phyloP scores from a whole-genome alignment of 2,113 vertebrate species.

The Bagarius yarrelli region DNA sequence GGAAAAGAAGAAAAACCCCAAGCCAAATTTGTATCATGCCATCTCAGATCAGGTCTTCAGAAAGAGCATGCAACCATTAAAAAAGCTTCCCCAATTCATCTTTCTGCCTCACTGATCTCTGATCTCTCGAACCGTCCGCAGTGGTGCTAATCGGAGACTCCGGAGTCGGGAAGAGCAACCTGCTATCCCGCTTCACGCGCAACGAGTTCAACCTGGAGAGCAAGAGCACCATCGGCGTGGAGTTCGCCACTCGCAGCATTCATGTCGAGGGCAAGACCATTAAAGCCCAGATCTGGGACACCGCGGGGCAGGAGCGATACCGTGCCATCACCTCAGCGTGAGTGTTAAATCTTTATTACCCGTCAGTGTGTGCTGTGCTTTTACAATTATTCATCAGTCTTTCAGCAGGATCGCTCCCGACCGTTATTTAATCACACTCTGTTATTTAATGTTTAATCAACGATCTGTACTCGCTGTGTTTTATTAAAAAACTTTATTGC shows the following conservation, averaged over 20 bases:
- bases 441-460: not conserved
- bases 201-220: constrained; percentile 86
- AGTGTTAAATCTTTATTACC: constrained; percentile 56
- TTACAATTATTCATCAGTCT: not conserved
- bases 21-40: constrained; percentile 33
- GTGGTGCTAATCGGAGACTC: constrained; percentile 87
- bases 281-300: constrained; percentile 89
- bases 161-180: constrained; percentile 84
- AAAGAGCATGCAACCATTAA: not conserved
- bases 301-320: constrained; percentile 83
- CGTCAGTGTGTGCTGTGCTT: not conserved
- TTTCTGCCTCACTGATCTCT: not conserved
- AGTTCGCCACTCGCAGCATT: constrained; percentile 84
- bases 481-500: not conserved
- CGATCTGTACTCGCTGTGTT: too few species aligned
- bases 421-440: not conserved
- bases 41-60: not conserved
- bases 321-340: constrained; percentile 84
- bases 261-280: constrained; percentile 80
- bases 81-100: not conserved
- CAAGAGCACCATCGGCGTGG: constrained; percentile 86
- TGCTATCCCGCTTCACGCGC: constrained; percentile 83
- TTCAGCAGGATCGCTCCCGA: not conserved
- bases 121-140: constrained; percentile 46
- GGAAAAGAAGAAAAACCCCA: not conserved